Evolutionary conservation across 2,888 invertebrate species (phyloP), one percentile per base, ranked within the genome.

Genomic region (Yponomeuta evonymella): DNA sequence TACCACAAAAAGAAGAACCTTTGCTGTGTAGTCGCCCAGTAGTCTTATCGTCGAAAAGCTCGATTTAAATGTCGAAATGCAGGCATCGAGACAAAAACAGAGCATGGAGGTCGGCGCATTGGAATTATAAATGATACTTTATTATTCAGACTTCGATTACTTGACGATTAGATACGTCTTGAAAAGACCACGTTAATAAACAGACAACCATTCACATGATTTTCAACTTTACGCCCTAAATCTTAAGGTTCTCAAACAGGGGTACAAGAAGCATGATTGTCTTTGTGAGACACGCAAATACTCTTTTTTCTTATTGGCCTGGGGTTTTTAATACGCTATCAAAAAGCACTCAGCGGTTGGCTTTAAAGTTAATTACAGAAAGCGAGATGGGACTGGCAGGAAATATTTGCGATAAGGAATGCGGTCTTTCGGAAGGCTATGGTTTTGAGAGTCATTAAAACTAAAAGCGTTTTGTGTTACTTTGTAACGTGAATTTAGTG

Each of bases 261-360:
- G 12, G 3, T 58, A 15, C 12, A 15, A 58, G 15, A 58, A 15
- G 51, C n/a, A 67, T 23, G 15, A 8, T 23, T 67, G 43, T 43
- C n/a, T 67, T 65, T 29, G 67, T 43, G 11, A 12, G 51, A 4
- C 12, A 12, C 51, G 51, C 51, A 15, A 58, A 58, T 58, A 58
- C 51, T 58, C 51, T 58, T 43, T 58, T 15, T 58, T 58, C 51
- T 58, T 58, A 58, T 58, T 58, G 51, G 51, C 12, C 51, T 12
- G 12, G 69, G 43, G 67, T 71, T 73, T 71, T 73, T 72, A 72
- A 72, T 71, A 72, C 72, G 70, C 72, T 72, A 74, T 74, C 70
- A 70, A 72, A 72, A 71, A 68, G 65, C 70, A 73, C 73, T 73
- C 73, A 71, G 23, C 71, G 74, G 74, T 74, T 73, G 68, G 64